phyloP scores from a whole-genome alignment of 2,113 vertebrate species.

The Prunella himalayana region DNA sequence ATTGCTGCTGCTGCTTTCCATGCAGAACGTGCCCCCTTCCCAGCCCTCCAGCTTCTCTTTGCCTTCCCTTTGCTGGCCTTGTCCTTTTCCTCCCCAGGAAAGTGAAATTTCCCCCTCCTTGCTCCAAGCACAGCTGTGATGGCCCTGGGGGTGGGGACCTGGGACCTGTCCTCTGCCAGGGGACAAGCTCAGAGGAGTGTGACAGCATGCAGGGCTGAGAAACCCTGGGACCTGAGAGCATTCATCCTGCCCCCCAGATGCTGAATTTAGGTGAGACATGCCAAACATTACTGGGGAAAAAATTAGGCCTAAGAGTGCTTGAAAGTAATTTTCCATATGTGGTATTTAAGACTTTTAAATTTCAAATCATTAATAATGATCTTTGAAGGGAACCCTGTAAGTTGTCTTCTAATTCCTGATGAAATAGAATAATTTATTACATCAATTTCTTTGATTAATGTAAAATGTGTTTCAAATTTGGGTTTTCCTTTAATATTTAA shows the following conservation, averaged over 20 bases:
- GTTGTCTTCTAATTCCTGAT: neutral
- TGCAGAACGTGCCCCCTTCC: fast-evolving
- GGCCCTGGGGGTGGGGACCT: neutral
- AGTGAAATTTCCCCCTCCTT: neutral
- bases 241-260: neutral
- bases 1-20: neutral
- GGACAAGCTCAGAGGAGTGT: neutral
- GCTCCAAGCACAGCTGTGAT: neutral
- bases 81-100: neutral
- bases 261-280: neutral
- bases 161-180: neutral
- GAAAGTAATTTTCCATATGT: neutral
- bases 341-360: neutral
- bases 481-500: slow-evolving; percentile 43
- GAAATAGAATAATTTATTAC: slow-evolving; percentile 37
- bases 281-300: neutral
- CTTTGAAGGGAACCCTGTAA: neutral
- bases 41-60: neutral
- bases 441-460: slow-evolving; percentile 34
- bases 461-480: slow-evolving; percentile 21
- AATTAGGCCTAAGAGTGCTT: neutral
- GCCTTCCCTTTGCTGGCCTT: neutral
- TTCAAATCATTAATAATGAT: neutral
- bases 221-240: neutral
- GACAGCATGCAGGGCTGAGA: fast-evolving